Percentiles rank a stretch among this genome's conserved stretches.
These are phyloP conservation scores for Oscheius sp. DNA, from an alignment of 1,140 invertebrate genomes.

Conservation along the genomic window DNA sequence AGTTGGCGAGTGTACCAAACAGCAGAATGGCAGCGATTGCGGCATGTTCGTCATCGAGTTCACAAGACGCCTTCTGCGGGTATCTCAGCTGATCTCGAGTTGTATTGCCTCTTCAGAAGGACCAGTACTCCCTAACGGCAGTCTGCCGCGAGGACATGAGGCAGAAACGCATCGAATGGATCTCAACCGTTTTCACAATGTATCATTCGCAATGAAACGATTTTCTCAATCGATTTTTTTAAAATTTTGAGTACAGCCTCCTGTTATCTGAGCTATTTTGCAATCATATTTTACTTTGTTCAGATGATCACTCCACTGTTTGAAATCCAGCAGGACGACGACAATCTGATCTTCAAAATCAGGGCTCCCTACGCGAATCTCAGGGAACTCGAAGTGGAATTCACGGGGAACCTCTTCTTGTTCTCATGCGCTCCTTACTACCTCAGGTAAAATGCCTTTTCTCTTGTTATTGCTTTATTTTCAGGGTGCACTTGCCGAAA, in stretches of 20 bases:
- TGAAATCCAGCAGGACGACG: slow-evolving; percentile 24
- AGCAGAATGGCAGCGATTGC: slow-evolving; percentile 21
- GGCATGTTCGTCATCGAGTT: slow-evolving; percentile 18
- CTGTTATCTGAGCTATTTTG: too few relatives aligned
- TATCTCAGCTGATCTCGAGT: too few relatives aligned
- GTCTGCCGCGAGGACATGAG: too few relatives aligned
- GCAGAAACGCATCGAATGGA: too few relatives aligned
- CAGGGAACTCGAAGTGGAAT: slow-evolving; percentile 24
- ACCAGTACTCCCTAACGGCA: too few relatives aligned
- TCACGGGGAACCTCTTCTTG: slow-evolving; percentile 9
- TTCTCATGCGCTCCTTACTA: slow-evolving; percentile 34
- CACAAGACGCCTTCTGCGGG: not conserved
- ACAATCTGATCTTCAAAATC: slow-evolving; percentile 22
- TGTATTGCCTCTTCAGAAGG: too few relatives aligned
- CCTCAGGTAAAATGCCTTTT: slow-evolving; percentile 6
- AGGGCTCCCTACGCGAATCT: slow-evolving; percentile 24
- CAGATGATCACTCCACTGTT: slow-evolving; percentile 35
- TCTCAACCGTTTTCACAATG: too few relatives aligned
- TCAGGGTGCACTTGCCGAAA: slow-evolving; percentile 15
- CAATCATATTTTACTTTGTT: not conserved
- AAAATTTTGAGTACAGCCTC: too few relatives aligned
- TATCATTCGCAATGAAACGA: too few relatives aligned
- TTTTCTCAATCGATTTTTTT: too few relatives aligned
- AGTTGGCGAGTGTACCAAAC: not conserved
- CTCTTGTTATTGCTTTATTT: not conserved